Evolutionary conservation across 1,140 invertebrate genomes (phyloP).

Genomic region (Dolichoris vasculosae): DNA sequence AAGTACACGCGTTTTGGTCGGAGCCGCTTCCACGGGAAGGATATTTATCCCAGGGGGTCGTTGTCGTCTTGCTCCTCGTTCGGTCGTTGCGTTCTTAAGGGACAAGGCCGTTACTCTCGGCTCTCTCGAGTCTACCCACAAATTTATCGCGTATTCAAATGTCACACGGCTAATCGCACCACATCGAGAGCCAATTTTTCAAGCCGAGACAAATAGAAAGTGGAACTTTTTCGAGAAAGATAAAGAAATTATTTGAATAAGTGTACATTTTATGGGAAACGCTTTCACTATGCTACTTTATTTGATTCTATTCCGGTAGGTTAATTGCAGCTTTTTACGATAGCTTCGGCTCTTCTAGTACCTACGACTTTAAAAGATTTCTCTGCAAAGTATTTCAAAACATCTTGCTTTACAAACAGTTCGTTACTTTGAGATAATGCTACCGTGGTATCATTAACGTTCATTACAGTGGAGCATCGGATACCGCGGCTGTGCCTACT

Average conservation of each 20-base stretch:
- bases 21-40: too few relatives aligned
- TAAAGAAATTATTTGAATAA: constrained; percentile 3
- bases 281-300: constrained; percentile 14
- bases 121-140: background rate
- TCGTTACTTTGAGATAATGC: background rate
- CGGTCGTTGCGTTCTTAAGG: background rate
- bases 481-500: background rate
- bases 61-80: background rate
- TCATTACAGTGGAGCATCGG: background rate
- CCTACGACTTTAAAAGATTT: background rate
- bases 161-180: background rate
- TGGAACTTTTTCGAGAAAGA: background rate
- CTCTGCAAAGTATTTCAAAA: background rate
- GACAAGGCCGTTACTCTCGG: background rate
- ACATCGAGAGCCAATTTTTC: background rate
- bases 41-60: background rate
- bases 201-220: constrained; percentile 8
- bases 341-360: background rate
- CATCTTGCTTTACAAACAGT: background rate
- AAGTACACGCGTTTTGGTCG: background rate
- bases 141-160: background rate
- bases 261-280: background rate
- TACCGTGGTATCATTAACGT: background rate
- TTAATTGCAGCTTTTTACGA: background rate
- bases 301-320: background rate